Evolutionary conservation across 2,888 invertebrate genomes (phyloP).

Genomic region (Xylophagus ater): DNA sequence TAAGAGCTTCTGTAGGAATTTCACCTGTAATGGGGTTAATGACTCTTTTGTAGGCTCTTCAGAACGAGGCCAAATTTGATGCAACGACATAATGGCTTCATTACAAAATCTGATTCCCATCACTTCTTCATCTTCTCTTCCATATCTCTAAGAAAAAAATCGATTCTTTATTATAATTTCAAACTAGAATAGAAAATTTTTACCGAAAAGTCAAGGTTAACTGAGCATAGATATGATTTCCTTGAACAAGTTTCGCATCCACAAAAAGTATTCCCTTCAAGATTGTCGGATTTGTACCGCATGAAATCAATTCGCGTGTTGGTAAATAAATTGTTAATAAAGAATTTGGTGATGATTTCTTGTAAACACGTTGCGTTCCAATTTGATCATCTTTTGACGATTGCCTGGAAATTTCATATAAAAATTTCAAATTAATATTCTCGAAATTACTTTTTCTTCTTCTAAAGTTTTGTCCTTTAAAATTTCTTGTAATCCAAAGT

Average conservation of each 20-base stretch:
- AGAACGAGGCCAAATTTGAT: constrained; percentile 68
- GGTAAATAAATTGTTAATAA: constrained; percentile 74
- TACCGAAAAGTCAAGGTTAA: constrained; percentile 86
- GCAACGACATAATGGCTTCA: constrained; percentile 87
- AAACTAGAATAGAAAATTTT: constrained; percentile 21
- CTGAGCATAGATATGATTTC: constrained; percentile 74
- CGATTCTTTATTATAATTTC: neutral
- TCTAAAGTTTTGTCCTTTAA: too few species aligned
- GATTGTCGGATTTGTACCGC: constrained; percentile 60
- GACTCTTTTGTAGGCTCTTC: constrained; percentile 47
- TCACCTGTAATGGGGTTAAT: constrained; percentile 63
- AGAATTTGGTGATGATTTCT: constrained; percentile 77
- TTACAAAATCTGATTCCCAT: constrained; percentile 97
- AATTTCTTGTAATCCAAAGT: too few species aligned
- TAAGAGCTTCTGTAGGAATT: neutral
- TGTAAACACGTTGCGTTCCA: constrained; percentile 56
- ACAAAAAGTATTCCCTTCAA: constrained; percentile 86
- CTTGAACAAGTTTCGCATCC: constrained; percentile 71
- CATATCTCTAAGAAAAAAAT: constrained; percentile 52
- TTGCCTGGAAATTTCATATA: constrained; percentile 11
- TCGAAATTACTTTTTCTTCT: too few species aligned
- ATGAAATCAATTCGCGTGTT: constrained; percentile 67
- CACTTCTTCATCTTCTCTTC: constrained; percentile 94
- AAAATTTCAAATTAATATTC: too few species aligned
- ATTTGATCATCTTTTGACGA: constrained; percentile 16